Base-by-base conservation (phyloP, 2,797 vertebrate species). In the Macropodus opercularis region DNA sequence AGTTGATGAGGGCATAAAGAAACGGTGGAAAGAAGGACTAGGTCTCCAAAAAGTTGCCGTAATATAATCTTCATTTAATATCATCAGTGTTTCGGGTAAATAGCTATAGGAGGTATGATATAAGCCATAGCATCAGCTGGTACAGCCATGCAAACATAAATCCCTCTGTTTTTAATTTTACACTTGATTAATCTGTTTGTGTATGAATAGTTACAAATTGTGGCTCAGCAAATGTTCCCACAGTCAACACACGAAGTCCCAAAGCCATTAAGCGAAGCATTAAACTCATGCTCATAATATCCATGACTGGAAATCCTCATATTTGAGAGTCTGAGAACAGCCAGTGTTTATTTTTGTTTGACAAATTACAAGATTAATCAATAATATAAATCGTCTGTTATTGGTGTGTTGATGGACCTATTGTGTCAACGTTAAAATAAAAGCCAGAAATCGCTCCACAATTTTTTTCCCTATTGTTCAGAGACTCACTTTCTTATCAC, bases 1-100 rank as follows among this genome's bases (percentile, higher is more conserved):
- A 76, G 51, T 64, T 69, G 73, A 76, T 78, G 49, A 74, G 62
- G 42, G 42, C 41, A 59, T 40, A 46, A 6, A 48, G 52, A 50
- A 35, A 61, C 36, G 46, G 34, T 46, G 49, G 49, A 39, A 49
- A 54, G 43, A 67, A 63, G 75, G 48, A 35, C 13, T 22, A 27
- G 12, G 64, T 51, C 19, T 43, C 36, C 22, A 22, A 42, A 49
- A 24, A 50, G 53, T 32, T 52, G 31, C 9, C 21, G 3, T 9
- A 9, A 31, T 31, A n/a, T n/a, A n/a, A n/a, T n/a, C n/a, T n/a
- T n/a, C n/a, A n/a, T n/a, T n/a, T n/a, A n/a, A n/a, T 29, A 8
- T 29, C 50, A 41, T 22, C 34, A 15, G 17, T 24, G 42, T 24
- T 8, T 46, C 11, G 19, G n/a, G 23, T 23, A 12, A 29, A 44